phyloP scores from a whole-genome alignment of 2,113 vertebrate species.

The Burhinus oedicnemus region DNA sequence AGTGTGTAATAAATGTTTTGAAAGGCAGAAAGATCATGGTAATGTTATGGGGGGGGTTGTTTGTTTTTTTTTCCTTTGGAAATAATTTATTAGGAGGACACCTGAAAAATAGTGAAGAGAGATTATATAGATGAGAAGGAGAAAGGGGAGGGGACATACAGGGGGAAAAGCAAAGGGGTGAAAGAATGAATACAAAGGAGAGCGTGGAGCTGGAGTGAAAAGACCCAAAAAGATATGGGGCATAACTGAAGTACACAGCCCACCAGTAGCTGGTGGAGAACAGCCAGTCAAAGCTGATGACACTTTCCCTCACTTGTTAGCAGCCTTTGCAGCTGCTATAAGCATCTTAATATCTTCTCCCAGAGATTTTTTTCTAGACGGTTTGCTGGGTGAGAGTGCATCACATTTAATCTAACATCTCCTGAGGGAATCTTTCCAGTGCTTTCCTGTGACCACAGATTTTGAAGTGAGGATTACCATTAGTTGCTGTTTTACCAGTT shows the following conservation, averaged over 20 bases:
- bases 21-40: neutral
- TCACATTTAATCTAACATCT: neutral
- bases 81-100: neutral
- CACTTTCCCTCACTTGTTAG: neutral
- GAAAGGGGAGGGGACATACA: no score
- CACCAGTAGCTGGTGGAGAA: neutral
- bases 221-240: neutral
- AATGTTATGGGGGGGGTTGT: rapidly evolving
- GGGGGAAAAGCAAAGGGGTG: neutral
- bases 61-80: neutral
- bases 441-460: neutral
- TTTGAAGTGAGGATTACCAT: neutral
- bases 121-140: neutral
- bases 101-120: neutral
- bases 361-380: neutral
- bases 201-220: neutral
- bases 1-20: neutral
- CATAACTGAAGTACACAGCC: neutral
- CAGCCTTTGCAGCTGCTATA: neutral
- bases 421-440: neutral
- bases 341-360: neutral
- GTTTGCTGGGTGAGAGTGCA: neutral
- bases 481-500: neutral
- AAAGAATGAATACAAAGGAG: neutral
- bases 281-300: neutral